phyloP scores from a whole-genome alignment of 1,140 invertebrate genomes.

The Sarcophaga bullata region DNA sequence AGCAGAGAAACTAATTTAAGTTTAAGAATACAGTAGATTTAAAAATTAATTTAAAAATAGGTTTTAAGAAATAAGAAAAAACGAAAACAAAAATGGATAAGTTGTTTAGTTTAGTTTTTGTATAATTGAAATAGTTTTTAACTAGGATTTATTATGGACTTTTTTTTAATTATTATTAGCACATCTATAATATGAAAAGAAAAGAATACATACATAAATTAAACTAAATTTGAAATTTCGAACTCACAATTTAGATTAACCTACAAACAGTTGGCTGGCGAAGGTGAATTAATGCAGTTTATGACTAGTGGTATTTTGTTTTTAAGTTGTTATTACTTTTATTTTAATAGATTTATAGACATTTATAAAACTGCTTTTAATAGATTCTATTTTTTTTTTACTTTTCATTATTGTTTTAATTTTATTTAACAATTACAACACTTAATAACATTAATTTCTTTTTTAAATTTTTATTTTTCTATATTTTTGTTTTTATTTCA shows the following conservation, averaged over 20 bases:
- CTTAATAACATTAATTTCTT: conserved; percentile 36
- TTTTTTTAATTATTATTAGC: too few species aligned
- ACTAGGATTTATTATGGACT: too few species aligned
- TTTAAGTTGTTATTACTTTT: not conserved
- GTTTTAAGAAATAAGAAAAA: too few species aligned
- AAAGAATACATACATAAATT: not conserved
- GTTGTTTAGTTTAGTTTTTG: too few species aligned
- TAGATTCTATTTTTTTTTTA: not conserved
- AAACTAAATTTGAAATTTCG: conserved; percentile 4
- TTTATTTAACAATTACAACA: conserved; percentile 35
- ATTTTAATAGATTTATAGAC: too few species aligned
- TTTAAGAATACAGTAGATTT: not conserved
- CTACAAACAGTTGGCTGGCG: not conserved
- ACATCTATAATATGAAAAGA: too few species aligned
- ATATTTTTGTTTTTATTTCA: conserved; percentile 46
- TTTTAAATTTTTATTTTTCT: conserved; percentile 58
- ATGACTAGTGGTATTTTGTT: conserved; percentile 19
- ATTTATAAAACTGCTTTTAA: too few species aligned
- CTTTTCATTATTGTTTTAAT: not conserved
- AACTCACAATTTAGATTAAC: not conserved
- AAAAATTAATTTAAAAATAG: too few species aligned
- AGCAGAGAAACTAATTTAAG: not conserved
- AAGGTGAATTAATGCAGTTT: conserved; percentile 15
- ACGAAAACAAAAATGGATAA: too few species aligned
- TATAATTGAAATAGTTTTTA: too few species aligned